Conservation (phyloP, 2,113 vertebrate species). For the Himantopus leucocephalus region DNA sequence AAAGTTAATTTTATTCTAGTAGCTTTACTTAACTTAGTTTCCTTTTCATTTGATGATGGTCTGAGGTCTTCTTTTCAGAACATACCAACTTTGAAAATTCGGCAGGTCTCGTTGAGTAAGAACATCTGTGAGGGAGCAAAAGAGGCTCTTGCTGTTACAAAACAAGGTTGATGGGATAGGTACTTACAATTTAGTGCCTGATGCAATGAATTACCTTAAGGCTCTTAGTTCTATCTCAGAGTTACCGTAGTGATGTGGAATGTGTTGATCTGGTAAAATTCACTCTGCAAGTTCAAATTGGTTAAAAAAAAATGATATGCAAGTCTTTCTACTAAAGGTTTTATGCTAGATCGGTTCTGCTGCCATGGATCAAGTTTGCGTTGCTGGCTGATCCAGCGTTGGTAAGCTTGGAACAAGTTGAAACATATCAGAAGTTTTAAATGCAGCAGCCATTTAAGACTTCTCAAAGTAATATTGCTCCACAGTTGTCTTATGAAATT, state of each 20-base stretch:
- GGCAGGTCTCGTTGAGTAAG: not conserved
- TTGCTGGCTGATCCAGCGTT: not conserved
- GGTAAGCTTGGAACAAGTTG: not conserved
- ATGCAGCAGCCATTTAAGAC: not conserved
- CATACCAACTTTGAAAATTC: not conserved
- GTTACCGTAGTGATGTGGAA: not conserved
- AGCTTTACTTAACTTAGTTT: not conserved
- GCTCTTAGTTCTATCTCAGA: not conserved
- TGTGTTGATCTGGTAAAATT: not conserved
- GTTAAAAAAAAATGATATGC: not conserved
- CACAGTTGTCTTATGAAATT: not conserved
- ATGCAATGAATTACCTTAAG: not conserved
- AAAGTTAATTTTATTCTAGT: not conserved
- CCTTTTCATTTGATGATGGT: not conserved
- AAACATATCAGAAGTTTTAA: not conserved
- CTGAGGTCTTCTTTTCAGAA: not conserved
- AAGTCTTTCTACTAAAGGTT: not conserved
- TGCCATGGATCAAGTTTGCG: not conserved
- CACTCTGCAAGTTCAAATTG: not conserved
- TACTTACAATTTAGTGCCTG: not conserved
- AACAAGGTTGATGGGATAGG: not conserved
- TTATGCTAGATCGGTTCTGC: not conserved
- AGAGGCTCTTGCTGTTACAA: not conserved
- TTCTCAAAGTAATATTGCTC: not conserved
- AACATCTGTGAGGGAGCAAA: not conserved